These are phyloP conservation scores for Natrix natrix DNA, from an alignment of 2,797 vertebrate species.

Conservation along the genomic window DNA sequence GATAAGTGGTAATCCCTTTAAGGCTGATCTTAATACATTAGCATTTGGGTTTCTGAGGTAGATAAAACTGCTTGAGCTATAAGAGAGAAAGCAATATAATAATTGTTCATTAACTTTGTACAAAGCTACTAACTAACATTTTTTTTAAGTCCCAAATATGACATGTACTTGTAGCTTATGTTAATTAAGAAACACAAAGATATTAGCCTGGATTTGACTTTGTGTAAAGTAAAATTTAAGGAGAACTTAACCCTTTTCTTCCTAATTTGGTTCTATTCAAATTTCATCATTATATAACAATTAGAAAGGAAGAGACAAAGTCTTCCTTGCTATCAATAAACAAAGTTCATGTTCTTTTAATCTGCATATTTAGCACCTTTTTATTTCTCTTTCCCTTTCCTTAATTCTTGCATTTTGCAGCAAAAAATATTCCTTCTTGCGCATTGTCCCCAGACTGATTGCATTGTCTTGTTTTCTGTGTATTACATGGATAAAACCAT, in stretches of 20 bases:
- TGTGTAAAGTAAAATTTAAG: not conserved
- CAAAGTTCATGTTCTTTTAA: not conserved
- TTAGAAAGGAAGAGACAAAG: not conserved
- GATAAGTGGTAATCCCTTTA: not conserved
- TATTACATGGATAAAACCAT: not conserved
- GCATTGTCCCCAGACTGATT: not conserved
- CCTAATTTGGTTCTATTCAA: not conserved
- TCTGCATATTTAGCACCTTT: not conserved
- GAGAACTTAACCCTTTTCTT: not conserved
- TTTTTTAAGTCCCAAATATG: not conserved
- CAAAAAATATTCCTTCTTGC: not conserved
- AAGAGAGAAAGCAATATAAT: not conserved
- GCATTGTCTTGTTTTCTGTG: not conserved
- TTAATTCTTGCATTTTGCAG: not conserved
- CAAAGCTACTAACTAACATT: not conserved
- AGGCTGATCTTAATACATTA: not conserved
- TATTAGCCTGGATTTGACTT: not conserved
- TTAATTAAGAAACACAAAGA: not conserved
- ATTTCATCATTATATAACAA: not conserved
- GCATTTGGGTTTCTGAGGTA: not conserved
- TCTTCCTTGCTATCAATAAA: not conserved
- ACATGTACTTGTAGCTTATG: not conserved
- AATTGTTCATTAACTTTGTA: not conserved
- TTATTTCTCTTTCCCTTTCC: not conserved
- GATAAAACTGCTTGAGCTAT: not conserved